Evolutionary conservation across 2,113 vertebrate species (phyloP), one percentile per base, ranked within the genome.

Genomic region (Oxyruncus cristatus): DNA sequence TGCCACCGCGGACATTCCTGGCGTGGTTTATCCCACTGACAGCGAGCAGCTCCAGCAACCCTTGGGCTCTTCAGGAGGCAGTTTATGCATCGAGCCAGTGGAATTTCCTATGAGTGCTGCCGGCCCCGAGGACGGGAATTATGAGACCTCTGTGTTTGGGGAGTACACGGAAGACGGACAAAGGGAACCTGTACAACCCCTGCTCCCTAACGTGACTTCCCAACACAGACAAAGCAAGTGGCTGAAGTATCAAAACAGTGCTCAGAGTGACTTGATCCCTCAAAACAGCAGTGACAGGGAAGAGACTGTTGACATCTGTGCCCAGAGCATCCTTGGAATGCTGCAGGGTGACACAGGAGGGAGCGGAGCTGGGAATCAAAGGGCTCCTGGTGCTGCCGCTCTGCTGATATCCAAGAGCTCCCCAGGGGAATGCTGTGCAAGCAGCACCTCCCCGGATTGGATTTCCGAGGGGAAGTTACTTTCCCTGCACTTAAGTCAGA

Each of bases 191-290:
- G 8, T 47, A 35, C 61, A n/a, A 39, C 55, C 74, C 19, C 19
- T 5, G 37, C 73, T 93, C 30, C 15, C 59, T 72, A 56, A 71
- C 12, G 30, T 13, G 27, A 24, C 89, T 85, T 39, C 88, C 39
- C 94, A 86, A n/a, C 41, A 19, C 5, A 87, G 84, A 95, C 91
- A 93, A 95, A 98, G 98, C 97, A 98, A 98, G 94, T 98, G 98
- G 98, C 86, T 98, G 44, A 98, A 98, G 89, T 98, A 98, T 55
- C 97, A 98, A 87, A 97, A 85, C 78, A 75, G 16, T 5, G 32
- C 73, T 78, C 91, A 5, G 9, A 8, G 88, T 56, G 91, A 91
- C 75, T n/a, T 41, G 73, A 55, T 53, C 92, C 42, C 96, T 94
- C 70, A n/a, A 66, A 58, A 80, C 52, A 77, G 63, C 11, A 1